These are phyloP conservation scores for Crocuta crocuta DNA, from an alignment of 2,113 vertebrate genomes.

Conservation along the genomic window DNA sequence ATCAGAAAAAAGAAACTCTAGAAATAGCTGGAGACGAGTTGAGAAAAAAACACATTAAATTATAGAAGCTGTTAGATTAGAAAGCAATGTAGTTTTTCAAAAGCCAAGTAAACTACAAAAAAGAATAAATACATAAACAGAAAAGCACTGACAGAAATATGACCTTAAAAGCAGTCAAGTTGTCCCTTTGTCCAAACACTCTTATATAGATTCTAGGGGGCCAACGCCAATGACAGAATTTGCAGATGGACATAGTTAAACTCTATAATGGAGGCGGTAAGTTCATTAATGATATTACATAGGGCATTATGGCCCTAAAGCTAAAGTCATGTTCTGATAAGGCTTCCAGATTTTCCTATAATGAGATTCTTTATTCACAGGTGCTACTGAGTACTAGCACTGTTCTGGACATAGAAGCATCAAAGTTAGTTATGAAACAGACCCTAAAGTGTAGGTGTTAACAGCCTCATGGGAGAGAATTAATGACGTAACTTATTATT, in stretches of 20 bases:
- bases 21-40: neutral
- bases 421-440: neutral
- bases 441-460: neutral
- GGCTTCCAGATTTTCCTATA: neutral
- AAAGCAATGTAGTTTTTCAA: constrained; percentile 7
- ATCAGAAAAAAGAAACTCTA: neutral
- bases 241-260: neutral
- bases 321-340: neutral
- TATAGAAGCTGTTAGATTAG: neutral
- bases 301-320: neutral
- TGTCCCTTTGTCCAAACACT: neutral
- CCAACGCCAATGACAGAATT: neutral
- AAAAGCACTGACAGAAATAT: neutral
- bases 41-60: neutral
- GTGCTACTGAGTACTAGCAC: neutral
- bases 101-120: constrained; percentile 27
- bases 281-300: neutral
- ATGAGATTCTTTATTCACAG: neutral
- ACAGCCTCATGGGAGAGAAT: neutral
- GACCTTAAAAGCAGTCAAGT: constrained; percentile 6
- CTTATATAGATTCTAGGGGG: neutral
- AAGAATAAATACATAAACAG: neutral
- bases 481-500: neutral
- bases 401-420: neutral
- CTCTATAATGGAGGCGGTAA: neutral